These are phyloP conservation scores for Holothuria leucospilota DNA, from an alignment of 53 echinoderm and acorn worm species.

Conservation along the genomic window DNA sequence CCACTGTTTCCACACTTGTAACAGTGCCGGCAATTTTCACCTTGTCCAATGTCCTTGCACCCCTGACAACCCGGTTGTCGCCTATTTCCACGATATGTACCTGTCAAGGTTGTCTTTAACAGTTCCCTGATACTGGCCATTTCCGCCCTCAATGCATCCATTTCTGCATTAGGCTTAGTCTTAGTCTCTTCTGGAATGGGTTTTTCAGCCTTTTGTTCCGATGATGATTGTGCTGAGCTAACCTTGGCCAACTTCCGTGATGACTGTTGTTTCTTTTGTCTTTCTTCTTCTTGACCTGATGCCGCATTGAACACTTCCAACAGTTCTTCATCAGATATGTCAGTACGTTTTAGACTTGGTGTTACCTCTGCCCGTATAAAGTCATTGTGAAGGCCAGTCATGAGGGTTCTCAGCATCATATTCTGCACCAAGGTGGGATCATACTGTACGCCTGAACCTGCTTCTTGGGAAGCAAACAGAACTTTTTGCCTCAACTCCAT, in stretches of 20 bases:
- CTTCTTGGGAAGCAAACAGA: not conserved
- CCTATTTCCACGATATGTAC: not conserved
- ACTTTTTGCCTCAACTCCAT: not conserved
- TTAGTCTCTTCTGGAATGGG: too few relatives aligned
- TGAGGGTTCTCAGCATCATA: not conserved
- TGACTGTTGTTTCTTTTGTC: not conserved
- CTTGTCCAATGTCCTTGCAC: conserved; percentile 20
- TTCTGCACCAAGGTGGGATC: not conserved
- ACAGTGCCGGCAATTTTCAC: conserved; percentile 42
- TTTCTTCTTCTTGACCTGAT: not conserved
- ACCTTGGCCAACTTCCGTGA: not conserved
- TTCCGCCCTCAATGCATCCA: not conserved
- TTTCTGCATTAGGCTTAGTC: too few relatives aligned
- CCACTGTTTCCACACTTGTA: conserved; percentile 27
- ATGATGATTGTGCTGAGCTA: not conserved
- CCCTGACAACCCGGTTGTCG: too few relatives aligned
- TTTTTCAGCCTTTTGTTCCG: not conserved
- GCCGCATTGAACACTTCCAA: too few relatives aligned
- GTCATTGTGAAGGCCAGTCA: conserved; percentile 10
- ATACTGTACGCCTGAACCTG: not conserved
- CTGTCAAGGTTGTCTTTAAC: not conserved
- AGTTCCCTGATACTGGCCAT: conserved; percentile 1
- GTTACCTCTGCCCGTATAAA: not conserved
- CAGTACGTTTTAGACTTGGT: not conserved
- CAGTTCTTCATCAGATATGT: too few relatives aligned